These are phyloP conservation scores for Himalopsyche japonica DNA, from an alignment of 2,888 invertebrate genomes.

Conservation along the genomic window DNA sequence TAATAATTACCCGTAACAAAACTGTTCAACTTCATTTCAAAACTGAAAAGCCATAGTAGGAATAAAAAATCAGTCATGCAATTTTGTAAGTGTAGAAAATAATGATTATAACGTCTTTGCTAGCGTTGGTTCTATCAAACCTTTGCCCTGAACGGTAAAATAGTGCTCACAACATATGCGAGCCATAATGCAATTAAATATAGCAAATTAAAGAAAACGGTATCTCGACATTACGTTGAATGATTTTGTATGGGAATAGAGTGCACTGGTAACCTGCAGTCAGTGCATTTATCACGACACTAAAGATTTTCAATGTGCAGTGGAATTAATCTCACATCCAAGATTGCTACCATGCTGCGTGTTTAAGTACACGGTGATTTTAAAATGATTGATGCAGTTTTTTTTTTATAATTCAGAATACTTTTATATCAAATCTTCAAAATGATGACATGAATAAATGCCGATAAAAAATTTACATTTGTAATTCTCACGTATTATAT, in stretches of 20 bases:
- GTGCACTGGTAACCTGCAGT: neutral
- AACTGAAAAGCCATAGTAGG: no score
- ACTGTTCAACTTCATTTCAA: no score
- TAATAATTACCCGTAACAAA: no score
- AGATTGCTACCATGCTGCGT: neutral
- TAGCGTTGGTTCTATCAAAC: neutral
- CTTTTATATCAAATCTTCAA: no score
- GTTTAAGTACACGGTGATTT: neutral
- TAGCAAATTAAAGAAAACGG: neutral
- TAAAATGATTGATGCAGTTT: no score
- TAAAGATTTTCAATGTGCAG: neutral
- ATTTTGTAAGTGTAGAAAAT: no score
- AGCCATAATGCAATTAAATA: conserved; percentile 2
- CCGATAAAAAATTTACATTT: no score
- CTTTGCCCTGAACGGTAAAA: neutral
- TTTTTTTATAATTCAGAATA: no score
- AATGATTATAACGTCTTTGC: neutral
- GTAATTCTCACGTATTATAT: no score
- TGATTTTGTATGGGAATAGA: conserved; percentile 5
- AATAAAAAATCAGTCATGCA: no score
- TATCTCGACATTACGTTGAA: neutral
- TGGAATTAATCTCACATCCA: neutral
- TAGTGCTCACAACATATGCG: neutral
- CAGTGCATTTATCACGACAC: neutral
- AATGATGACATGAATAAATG: no score